Evolutionary conservation across 2,797 vertebrate species (phyloP).

Genomic region (Paramormyrops hopkinsi): DNA sequence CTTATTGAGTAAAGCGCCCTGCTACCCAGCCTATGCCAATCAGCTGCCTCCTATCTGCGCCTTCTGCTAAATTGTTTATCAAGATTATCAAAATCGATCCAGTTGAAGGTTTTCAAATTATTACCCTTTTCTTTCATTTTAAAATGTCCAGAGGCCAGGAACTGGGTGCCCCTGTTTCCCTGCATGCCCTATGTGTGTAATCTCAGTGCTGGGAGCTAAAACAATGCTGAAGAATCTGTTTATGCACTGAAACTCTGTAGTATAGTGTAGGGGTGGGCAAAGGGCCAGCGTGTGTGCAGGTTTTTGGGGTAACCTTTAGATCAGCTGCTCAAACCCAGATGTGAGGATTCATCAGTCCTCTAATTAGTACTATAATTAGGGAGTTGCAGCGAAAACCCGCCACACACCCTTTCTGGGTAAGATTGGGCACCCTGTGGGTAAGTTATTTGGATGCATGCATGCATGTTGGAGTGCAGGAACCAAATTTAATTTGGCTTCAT

Average conservation of each 20-base stretch:
- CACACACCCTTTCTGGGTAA: not conserved
- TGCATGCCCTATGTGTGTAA: not conserved
- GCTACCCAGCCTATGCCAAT: not conserved
- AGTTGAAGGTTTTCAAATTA: not conserved
- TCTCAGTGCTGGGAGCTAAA: not conserved
- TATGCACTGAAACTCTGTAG: not conserved
- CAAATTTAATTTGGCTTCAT: not conserved
- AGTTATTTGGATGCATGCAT: not conserved
- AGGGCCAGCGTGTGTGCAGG: not conserved
- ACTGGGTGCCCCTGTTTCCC: not conserved
- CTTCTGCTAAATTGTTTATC: not conserved
- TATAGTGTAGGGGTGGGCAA: not conserved
- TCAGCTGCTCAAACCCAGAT: not conserved
- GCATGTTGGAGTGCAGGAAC: not conserved
- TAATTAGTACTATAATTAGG: not conserved
- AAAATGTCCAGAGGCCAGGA: not conserved
- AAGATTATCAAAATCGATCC: not conserved
- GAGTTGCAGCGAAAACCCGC: not conserved
- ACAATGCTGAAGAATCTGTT: not conserved
- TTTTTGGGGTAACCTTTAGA: not conserved
- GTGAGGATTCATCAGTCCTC: not conserved
- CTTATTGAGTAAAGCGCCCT: not conserved
- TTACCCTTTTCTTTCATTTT: not conserved
- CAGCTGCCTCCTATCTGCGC: not conserved
- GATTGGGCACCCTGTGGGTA: not conserved